Conservation (phyloP, 30 jellyfish, hydroid and myxozoan genomes). For the Turritopsis dohrnii region DNA sequence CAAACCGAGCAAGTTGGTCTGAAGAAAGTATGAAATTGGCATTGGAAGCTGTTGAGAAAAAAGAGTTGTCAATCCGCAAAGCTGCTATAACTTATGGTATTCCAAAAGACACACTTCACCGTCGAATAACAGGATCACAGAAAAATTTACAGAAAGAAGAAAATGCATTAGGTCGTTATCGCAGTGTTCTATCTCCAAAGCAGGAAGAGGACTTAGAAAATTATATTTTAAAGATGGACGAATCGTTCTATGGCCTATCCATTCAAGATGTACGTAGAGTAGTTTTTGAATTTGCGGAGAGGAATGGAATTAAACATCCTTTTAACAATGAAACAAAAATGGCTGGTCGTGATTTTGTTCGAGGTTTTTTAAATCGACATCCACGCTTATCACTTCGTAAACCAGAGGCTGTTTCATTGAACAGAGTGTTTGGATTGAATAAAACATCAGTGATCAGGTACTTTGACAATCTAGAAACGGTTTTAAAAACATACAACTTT, state of each 20-base stretch:
- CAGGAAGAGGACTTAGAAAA: conserved; percentile 11
- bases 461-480: conserved; percentile 20
- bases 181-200: conserved; percentile 2
- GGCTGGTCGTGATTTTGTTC: conserved; percentile 39
- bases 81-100: conserved; percentile 4
- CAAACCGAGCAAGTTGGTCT: conserved; percentile 27
- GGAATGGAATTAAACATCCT: neutral
- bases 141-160: neutral
- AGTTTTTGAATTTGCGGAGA: conserved; percentile 28
- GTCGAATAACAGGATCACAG: neutral
- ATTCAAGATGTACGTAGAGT: conserved; percentile 26
- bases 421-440: conserved; percentile 47
- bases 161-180: conserved; percentile 1
- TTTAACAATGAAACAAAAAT: conserved; percentile 11
- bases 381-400: conserved; percentile 31
- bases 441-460: neutral
- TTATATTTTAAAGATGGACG: conserved; percentile 29
- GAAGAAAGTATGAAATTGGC: conserved; percentile 5
- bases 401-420: conserved; percentile 40
- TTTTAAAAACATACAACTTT: conserved; percentile 32
- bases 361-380: conserved; percentile 39
- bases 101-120: neutral
- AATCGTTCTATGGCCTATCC: conserved; percentile 38
- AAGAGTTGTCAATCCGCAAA: conserved; percentile 15
- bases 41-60: conserved; percentile 17